Conservation (phyloP, 2,888 invertebrate genomes). For the Drosophila setosimentum region DNA sequence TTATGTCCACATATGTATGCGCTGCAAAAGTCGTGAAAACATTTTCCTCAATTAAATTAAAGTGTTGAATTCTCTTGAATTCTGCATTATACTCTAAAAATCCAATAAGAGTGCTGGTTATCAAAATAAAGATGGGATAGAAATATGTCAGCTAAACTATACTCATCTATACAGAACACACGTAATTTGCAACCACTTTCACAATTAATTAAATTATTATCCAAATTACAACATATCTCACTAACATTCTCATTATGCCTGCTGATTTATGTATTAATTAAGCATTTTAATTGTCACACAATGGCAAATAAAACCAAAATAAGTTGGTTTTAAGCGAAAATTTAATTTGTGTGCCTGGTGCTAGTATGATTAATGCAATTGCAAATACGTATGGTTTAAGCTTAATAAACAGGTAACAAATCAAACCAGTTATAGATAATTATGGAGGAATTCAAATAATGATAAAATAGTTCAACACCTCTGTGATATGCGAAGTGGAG, state of each 20-base stretch:
- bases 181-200: neutral
- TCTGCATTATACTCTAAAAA: neutral
- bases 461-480: neutral
- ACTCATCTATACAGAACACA: neutral
- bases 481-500: neutral
- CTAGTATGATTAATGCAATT: slow-evolving; percentile 37
- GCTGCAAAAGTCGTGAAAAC: neutral
- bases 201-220: neutral
- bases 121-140: neutral
- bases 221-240: neutral
- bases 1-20: neutral
- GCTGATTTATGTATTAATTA: slow-evolving; percentile 44
- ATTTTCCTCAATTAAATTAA: neutral
- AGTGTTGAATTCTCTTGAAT: neutral
- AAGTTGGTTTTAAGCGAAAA: slow-evolving; percentile 24
- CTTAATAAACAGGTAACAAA: slow-evolving; percentile 2
- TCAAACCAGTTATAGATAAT: neutral
- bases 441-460: neutral
- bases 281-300: slow-evolving; percentile 24
- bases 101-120: neutral
- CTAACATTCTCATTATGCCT: neutral
- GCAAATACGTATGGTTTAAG: neutral
- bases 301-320: slow-evolving; percentile 17
- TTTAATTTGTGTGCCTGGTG: slow-evolving; percentile 42
- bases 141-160: neutral